Conservation (phyloP, 2,113 vertebrate species). For the Oncorhynchus kisutch region DNA sequence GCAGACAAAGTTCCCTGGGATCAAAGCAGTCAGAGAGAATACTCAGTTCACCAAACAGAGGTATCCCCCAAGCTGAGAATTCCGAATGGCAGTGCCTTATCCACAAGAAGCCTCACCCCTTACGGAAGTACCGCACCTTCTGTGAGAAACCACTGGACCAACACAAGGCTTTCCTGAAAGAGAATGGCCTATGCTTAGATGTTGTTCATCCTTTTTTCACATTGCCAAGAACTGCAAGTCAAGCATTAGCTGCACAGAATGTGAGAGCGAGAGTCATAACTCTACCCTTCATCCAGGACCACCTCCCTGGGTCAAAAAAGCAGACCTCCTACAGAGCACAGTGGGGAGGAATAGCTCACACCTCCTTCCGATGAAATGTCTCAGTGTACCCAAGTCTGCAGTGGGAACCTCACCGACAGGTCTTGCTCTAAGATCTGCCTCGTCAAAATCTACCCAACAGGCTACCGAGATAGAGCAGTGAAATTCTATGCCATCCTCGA, state of each 20-base stretch:
- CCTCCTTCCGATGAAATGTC: too few species aligned
- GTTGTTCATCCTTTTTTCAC: constrained; percentile 8
- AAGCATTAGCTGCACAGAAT: background rate
- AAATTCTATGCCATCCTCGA: too few species aligned
- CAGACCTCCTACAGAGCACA: too few species aligned
- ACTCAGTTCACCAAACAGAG: background rate
- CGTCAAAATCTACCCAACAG: too few species aligned
- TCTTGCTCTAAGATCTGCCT: too few species aligned
- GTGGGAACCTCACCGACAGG: too few species aligned
- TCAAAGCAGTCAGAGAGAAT: background rate
- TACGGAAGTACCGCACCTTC: constrained; percentile 4
- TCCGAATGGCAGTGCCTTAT: background rate
- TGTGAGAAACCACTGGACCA: background rate
- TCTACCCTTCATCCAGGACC: constrained; percentile 1
- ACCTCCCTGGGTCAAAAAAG: background rate
- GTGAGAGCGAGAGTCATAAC: constrained; percentile 1
- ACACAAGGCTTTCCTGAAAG: constrained; percentile 6
- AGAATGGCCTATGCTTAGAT: constrained; percentile 16
- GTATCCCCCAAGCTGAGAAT: background rate
- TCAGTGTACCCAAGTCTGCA: too few species aligned
- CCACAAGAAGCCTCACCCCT: constrained; percentile 10
- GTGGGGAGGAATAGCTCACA: too few species aligned
- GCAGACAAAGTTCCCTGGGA: background rate
- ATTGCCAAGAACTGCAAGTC: background rate
- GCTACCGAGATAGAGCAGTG: too few species aligned